These are phyloP conservation scores for Cataglyphis hispanica DNA, from an alignment of 1,140 invertebrate genomes.

Conservation along the genomic window DNA sequence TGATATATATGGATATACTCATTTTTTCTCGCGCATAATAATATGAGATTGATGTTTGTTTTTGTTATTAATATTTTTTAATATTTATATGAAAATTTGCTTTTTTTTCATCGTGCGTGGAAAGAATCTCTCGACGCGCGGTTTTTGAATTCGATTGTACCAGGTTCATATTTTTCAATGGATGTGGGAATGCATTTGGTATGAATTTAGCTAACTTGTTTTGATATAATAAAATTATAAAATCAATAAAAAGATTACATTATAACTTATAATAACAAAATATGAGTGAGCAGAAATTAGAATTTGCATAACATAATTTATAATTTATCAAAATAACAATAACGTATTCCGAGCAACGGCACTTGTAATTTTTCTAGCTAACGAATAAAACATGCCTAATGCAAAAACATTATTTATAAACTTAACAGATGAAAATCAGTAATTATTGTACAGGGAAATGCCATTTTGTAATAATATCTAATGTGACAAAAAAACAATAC, in stretches of 20 bases:
- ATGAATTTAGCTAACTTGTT: constrained; percentile 11
- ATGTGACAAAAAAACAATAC: constrained; percentile 26
- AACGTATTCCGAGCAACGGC: background rate
- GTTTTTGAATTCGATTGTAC: constrained; percentile 27
- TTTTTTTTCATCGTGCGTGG: constrained; percentile 69
- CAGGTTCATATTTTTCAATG: background rate
- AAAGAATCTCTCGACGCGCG: constrained; percentile 77
- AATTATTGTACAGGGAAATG: constrained; percentile 33
- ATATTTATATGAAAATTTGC: constrained; percentile 69
- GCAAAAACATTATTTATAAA: constrained; percentile 30
- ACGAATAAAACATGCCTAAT: constrained; percentile 28
- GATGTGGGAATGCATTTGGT: background rate
- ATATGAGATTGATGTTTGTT: constrained; percentile 30
- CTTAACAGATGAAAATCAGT: constrained; percentile 16
- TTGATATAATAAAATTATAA: background rate
- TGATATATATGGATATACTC: too few species aligned
- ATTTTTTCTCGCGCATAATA: constrained; percentile 13
- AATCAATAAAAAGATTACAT: background rate
- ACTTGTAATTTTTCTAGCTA: constrained; percentile 25
- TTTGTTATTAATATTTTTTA: constrained; percentile 62
- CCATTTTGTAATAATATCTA: constrained; percentile 31
- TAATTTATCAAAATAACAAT: background rate
- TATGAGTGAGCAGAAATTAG: constrained; percentile 3
- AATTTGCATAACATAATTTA: constrained; percentile 1
- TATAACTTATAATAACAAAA: background rate